phyloP scores from a whole-genome alignment of 2,113 vertebrate genomes.

The Tragelaphus buxtoni region DNA sequence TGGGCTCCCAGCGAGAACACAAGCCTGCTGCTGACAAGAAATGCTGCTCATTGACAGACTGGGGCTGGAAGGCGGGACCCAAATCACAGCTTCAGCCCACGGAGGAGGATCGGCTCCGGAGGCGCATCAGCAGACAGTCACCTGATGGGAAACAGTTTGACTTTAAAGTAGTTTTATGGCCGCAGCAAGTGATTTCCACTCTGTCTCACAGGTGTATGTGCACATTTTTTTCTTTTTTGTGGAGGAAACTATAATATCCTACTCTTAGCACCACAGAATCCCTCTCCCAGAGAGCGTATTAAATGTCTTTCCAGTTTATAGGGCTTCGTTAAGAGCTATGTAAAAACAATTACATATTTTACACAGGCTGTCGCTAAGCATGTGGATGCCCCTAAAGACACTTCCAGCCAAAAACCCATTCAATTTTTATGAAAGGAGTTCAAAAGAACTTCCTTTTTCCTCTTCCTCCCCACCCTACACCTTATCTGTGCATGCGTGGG shows the following conservation, averaged over 20 bases:
- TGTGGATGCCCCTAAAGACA: neutral
- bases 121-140: neutral
- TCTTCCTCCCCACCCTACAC: neutral
- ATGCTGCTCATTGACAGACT: neutral
- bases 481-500: neutral
- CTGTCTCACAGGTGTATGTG: slow-evolving; percentile 41
- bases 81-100: neutral
- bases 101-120: neutral
- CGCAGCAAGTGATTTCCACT: neutral
- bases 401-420: neutral
- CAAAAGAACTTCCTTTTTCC: neutral
- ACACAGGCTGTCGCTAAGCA: neutral
- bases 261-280: neutral
- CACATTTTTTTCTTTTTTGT: neutral
- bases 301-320: slow-evolving; percentile 42
- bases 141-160: neutral
- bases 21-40: neutral
- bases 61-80: neutral
- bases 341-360: slow-evolving; percentile 27
- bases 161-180: neutral
- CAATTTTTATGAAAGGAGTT: neutral
- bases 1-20: neutral
- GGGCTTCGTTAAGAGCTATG: slow-evolving; percentile 11
- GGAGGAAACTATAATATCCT: slow-evolving; percentile 15
- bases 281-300: slow-evolving; percentile 25